Evolutionary conservation across 2,888 invertebrate genomes (phyloP).

Genomic region (Pteria penguin): DNA sequence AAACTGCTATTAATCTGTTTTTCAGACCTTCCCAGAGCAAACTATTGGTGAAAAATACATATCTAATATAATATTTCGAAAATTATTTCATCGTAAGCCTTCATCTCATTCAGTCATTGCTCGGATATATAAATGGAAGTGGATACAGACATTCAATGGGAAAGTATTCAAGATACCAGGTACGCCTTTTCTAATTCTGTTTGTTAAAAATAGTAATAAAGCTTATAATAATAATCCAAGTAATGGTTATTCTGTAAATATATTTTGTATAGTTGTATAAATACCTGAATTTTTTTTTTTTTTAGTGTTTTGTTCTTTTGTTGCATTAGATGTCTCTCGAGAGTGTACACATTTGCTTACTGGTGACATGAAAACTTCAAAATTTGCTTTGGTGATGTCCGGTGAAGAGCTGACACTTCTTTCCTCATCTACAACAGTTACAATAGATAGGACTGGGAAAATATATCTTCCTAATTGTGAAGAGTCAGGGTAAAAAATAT

Average conservation of each 20-base stretch:
- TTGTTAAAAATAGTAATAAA: too few relatives aligned
- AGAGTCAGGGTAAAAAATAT: slow-evolving; percentile 20
- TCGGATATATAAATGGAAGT: not conserved
- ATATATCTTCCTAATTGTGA: slow-evolving; percentile 30
- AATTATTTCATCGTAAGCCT: not conserved
- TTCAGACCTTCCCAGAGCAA: not conserved
- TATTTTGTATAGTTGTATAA: too few relatives aligned
- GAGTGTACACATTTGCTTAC: slow-evolving; percentile 27
- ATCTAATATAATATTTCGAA: not conserved
- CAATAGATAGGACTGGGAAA: slow-evolving; percentile 20
- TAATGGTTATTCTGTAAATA: too few relatives aligned
- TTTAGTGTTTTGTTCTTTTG: too few relatives aligned
- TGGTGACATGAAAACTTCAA: slow-evolving; percentile 22
- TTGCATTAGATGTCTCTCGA: not conserved
- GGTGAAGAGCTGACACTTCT: slow-evolving; percentile 24
- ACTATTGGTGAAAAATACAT: slow-evolving; percentile 15
- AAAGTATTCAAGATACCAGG: slow-evolving; percentile 24
- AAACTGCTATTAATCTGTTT: too few relatives aligned
- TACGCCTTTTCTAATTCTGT: not conserved
- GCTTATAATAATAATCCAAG: too few relatives aligned
- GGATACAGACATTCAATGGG: slow-evolving; percentile 30
- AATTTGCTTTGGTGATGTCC: slow-evolving; percentile 30
- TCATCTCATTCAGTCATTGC: not conserved
- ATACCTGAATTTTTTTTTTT: too few relatives aligned
- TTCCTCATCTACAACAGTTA: slow-evolving; percentile 11